Conservation (phyloP, 2,797 vertebrate genomes). For the Strix occidentalis region DNA sequence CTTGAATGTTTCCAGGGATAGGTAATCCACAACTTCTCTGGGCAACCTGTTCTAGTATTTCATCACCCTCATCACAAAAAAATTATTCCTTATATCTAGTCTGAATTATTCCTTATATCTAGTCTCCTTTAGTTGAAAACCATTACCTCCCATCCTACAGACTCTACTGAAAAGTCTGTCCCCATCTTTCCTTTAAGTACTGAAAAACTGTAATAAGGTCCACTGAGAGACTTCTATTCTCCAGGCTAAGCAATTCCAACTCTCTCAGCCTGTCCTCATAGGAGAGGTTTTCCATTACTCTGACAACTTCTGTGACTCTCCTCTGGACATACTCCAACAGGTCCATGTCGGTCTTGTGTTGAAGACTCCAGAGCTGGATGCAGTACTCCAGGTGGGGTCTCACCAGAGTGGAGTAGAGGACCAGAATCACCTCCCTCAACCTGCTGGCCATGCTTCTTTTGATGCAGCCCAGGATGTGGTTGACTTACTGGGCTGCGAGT, state of each 20-base stretch:
- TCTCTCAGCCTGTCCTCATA: not conserved
- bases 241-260: not conserved
- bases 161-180: not conserved
- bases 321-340: not conserved
- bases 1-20: not conserved
- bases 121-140: not conserved
- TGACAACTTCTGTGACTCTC: not conserved
- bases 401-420: not conserved
- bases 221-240: not conserved
- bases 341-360: not conserved
- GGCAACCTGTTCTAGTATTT: no score
- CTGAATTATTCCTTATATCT: not conserved
- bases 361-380: not conserved
- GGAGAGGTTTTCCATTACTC: not conserved
- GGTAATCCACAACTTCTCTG: no score
- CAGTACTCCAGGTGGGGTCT: not conserved
- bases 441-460: not conserved
- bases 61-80: not conserved
- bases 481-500: not conserved
- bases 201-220: not conserved
- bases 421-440: not conserved
- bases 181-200: not conserved
- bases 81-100: not conserved
- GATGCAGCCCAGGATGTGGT: not conserved
- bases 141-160: not conserved